Evolutionary conservation across 2,888 invertebrate genomes (phyloP).

Genomic region (Tetheella fluctuosa): DNA sequence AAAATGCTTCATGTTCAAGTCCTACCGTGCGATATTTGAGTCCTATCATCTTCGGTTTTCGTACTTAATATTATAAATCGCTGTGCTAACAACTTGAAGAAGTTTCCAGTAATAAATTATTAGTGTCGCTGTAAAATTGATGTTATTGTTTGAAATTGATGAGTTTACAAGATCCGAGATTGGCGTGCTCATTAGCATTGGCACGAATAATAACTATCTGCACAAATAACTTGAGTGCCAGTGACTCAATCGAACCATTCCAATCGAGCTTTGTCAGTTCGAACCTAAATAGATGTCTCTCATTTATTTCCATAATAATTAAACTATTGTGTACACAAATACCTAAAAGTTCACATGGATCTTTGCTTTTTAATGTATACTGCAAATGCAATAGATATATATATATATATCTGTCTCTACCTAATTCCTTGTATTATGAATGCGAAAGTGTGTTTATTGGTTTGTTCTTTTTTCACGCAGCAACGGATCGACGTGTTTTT

Average conservation of each 20-base stretch:
- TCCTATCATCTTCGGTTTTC: neutral
- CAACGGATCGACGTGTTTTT: too few species aligned
- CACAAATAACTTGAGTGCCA: constrained; percentile 43
- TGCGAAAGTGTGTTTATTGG: too few species aligned
- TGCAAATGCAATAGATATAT: neutral
- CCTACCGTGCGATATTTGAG: too few species aligned
- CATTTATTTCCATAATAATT: constrained; percentile 36
- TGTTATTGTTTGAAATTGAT: constrained; percentile 42
- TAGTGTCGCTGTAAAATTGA: constrained; percentile 42
- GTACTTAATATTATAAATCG: neutral
- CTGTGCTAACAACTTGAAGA: neutral
- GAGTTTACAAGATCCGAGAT: constrained; percentile 59
- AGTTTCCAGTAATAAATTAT: constrained; percentile 25
- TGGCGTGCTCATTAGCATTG: constrained; percentile 70
- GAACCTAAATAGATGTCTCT: constrained; percentile 52
- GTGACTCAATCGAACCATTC: constrained; percentile 28
- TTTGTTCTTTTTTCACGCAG: too few species aligned
- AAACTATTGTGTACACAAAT: constrained; percentile 26
- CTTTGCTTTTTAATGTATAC: constrained; percentile 19
- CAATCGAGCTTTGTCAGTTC: constrained; percentile 51
- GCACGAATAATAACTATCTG: constrained; percentile 66
- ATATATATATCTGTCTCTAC: too few species aligned
- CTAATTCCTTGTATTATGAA: too few species aligned
- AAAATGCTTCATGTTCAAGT: too few species aligned
- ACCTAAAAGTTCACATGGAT: constrained; percentile 29